Conservation (phyloP, 2,797 vertebrate species). For the Chiloscyllium punctatum region DNA sequence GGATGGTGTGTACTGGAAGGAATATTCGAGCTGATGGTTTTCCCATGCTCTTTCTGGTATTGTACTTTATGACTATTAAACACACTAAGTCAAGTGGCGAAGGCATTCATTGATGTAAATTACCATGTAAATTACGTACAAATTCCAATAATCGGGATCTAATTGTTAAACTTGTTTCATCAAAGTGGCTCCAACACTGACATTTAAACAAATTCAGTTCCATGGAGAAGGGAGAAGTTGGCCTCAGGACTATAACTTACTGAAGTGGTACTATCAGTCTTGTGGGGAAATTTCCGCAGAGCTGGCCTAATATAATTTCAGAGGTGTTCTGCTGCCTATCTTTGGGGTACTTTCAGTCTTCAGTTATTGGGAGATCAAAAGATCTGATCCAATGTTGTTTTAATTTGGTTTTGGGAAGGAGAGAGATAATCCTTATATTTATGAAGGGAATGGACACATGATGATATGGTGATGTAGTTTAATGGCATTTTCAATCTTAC, state of each 20-base stretch:
- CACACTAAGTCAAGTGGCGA: not conserved
- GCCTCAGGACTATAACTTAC: not conserved
- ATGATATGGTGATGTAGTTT: not conserved
- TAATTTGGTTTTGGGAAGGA: not conserved
- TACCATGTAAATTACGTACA: not conserved
- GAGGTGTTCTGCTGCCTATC: too few species aligned
- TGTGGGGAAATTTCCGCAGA: too few species aligned
- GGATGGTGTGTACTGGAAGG: not conserved
- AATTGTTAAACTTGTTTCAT: not conserved
- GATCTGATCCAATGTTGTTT: not conserved
- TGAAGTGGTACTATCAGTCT: not conserved
- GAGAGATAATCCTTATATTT: not conserved
- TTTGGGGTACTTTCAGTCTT: too few species aligned
- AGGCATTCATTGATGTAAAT: not conserved
- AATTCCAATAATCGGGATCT: not conserved
- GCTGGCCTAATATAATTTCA: too few species aligned
- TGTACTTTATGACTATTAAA: not conserved
- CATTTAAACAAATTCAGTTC: conserved; percentile 6
- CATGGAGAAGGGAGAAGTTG: not conserved
- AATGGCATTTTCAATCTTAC: not conserved
- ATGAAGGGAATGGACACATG: not conserved
- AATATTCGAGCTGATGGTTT: not conserved
- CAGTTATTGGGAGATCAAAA: too few species aligned
- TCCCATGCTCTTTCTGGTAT: not conserved
- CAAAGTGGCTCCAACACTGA: not conserved